Percentiles rank a stretch among this genome's conserved stretches.
These are phyloP conservation scores for Hippocampus zosterae DNA, from an alignment of 2,113 vertebrate species.

Conservation along the genomic window DNA sequence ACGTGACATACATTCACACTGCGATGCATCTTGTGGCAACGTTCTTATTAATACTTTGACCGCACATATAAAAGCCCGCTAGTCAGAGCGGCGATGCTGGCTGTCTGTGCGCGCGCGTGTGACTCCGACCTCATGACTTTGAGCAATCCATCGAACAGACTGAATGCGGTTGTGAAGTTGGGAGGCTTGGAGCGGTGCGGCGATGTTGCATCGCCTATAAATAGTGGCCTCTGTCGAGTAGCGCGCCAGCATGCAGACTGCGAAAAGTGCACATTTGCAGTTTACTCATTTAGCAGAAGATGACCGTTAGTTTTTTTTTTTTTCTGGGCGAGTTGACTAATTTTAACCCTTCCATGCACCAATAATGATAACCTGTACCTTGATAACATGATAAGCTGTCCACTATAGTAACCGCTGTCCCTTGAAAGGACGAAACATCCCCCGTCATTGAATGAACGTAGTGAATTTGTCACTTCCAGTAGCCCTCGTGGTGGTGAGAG, in stretches of 20 bases:
- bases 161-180: constrained; percentile 49
- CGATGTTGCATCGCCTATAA: constrained; percentile 62
- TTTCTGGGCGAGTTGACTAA: too few species aligned
- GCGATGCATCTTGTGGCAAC: constrained; percentile 13
- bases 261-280: constrained; percentile 31
- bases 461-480: too few species aligned
- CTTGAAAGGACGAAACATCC: too few species aligned
- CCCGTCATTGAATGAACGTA: too few species aligned
- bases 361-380: too few species aligned
- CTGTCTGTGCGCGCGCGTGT: constrained; percentile 33
- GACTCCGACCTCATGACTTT: constrained; percentile 43
- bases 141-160: constrained; percentile 61
- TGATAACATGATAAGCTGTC: too few species aligned
- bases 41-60: constrained; percentile 55
- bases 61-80: constrained; percentile 27
- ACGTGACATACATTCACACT: constrained; percentile 36
- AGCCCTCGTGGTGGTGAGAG: too few species aligned
- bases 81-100: constrained; percentile 21
- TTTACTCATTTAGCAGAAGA: constrained; percentile 27
- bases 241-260: constrained; percentile 42
- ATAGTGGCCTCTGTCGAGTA: constrained; percentile 55
- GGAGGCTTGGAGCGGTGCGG: constrained; percentile 51
- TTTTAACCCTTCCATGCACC: too few species aligned
- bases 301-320: background rate
- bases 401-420: too few species aligned